Percentiles rank a stretch among this genome's conserved stretches.
These are phyloP conservation scores for Drosophila parvula DNA, from an alignment of 1,140 invertebrate genomes.

Conservation along the genomic window DNA sequence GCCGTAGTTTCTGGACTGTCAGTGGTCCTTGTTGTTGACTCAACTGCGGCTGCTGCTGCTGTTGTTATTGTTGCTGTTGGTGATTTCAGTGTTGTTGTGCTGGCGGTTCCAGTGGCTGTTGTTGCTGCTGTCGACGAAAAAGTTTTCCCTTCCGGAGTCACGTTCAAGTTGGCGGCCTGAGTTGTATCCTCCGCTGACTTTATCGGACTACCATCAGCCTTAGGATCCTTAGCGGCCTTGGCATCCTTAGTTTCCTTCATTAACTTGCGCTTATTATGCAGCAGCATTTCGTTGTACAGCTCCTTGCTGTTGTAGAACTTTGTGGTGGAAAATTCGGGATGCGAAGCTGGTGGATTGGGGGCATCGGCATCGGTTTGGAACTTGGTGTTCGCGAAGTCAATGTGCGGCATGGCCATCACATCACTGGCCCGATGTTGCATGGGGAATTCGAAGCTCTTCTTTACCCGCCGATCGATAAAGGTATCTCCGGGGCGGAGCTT, in stretches of 20 bases:
- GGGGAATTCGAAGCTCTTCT: slow-evolving; percentile 82
- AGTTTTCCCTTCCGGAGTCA: slow-evolving; percentile 58
- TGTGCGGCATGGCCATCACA: slow-evolving; percentile 66
- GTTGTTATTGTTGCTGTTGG: slow-evolving; percentile 10
- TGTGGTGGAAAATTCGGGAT: slow-evolving; percentile 83
- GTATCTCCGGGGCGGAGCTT: slow-evolving; percentile 44
- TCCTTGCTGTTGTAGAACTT: slow-evolving; percentile 84
- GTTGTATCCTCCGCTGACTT: slow-evolving; percentile 64
- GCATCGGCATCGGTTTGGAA: slow-evolving; percentile 67
- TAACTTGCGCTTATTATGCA: slow-evolving; percentile 77
- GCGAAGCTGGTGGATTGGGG: slow-evolving; percentile 34
- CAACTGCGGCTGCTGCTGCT: slow-evolving; percentile 2
- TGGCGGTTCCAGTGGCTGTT: slow-evolving; percentile 17
- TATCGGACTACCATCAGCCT: slow-evolving; percentile 53
- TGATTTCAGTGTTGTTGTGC: slow-evolving; percentile 10
- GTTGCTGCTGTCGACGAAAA: slow-evolving; percentile 42
- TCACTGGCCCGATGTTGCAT: slow-evolving; percentile 72
- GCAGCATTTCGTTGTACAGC: slow-evolving; percentile 83
- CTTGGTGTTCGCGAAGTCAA: slow-evolving; percentile 82
- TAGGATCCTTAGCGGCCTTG: background rate
- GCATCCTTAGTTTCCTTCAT: slow-evolving; percentile 58
- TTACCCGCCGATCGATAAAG: slow-evolving; percentile 78
- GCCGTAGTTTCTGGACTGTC: slow-evolving; percentile 11
- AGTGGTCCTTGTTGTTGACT: slow-evolving; percentile 23
- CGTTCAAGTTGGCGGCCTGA: slow-evolving; percentile 40